Evolutionary conservation across 1,140 invertebrate species (phyloP).

Genomic region (Drosophila sechellia): DNA sequence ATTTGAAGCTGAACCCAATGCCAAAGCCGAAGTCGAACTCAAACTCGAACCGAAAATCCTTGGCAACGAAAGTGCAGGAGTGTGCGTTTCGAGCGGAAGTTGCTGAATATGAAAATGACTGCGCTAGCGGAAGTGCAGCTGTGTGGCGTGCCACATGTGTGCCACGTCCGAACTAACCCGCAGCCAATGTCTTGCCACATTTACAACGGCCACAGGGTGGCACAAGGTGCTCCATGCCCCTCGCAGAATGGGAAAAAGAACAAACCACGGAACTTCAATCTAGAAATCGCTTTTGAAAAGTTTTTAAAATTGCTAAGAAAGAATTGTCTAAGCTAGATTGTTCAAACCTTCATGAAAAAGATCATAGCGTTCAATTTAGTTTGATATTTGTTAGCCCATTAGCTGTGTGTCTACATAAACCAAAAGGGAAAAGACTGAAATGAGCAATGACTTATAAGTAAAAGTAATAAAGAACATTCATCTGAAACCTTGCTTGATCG

Average conservation of each 20-base stretch:
- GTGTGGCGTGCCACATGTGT: slow-evolving; percentile 78
- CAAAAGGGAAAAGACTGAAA: too few relatives aligned
- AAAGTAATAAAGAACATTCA: too few relatives aligned
- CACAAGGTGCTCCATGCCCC: background rate
- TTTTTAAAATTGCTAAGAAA: too few relatives aligned
- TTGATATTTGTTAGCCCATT: too few relatives aligned
- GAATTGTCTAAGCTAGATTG: too few relatives aligned
- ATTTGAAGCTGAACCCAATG: slow-evolving; percentile 16
- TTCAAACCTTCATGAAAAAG: too few relatives aligned
- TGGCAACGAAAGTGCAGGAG: slow-evolving; percentile 1
- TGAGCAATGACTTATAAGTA: too few relatives aligned
- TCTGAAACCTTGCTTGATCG: too few relatives aligned
- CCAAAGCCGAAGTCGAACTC: background rate
- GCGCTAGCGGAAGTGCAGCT: slow-evolving; percentile 83
- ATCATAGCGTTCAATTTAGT: too few relatives aligned
- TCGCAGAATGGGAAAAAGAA: background rate
- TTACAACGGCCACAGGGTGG: slow-evolving; percentile 44
- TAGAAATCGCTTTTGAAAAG: background rate
- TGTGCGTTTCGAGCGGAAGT: slow-evolving; percentile 54
- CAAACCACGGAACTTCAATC: background rate
- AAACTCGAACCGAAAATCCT: background rate
- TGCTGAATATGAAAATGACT: slow-evolving; percentile 82
- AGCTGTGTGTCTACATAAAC: too few relatives aligned
- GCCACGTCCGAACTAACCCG: slow-evolving; percentile 44
- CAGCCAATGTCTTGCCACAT: slow-evolving; percentile 66